These are phyloP conservation scores for Caenorhabditis wallacei DNA, from an alignment of 2,888 invertebrate genomes.

Conservation along the genomic window DNA sequence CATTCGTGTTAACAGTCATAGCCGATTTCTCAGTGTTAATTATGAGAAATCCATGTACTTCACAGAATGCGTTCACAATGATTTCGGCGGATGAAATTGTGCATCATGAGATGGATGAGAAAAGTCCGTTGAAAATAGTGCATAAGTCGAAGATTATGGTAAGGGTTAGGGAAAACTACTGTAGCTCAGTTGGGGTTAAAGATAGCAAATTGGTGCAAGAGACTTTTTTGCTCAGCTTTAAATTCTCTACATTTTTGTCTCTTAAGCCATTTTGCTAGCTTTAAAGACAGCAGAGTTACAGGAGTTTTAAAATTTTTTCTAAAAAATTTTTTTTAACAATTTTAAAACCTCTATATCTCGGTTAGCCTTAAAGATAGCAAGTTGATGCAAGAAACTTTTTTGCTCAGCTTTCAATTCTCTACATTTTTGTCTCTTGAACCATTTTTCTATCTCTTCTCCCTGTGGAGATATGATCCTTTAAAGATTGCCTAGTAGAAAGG, in stretches of 20 bases:
- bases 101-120: slow-evolving; percentile 48
- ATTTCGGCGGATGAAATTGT: slow-evolving; percentile 58
- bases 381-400: background rate
- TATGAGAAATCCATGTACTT: slow-evolving; percentile 52
- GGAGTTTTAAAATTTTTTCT: too few relatives aligned
- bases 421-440: background rate
- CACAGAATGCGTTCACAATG: slow-evolving; percentile 40
- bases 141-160: slow-evolving; percentile 62
- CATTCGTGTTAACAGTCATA: slow-evolving; percentile 69
- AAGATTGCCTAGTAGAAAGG: slow-evolving; percentile 1
- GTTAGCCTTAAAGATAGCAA: background rate
- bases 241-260: slow-evolving; percentile 10
- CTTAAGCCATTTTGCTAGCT: background rate
- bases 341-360: background rate
- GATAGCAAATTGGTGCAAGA: background rate
- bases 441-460: background rate
- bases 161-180: background rate
- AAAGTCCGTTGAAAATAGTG: slow-evolving; percentile 59
- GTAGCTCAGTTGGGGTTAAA: background rate
- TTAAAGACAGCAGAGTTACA: too few relatives aligned
- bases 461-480: background rate
- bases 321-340: too few relatives aligned
- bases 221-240: background rate
- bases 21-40: slow-evolving; percentile 71
- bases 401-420: slow-evolving; percentile 4